Evolutionary conservation across 2,113 vertebrate species (phyloP).

Genomic region (Silurus asotus): DNA sequence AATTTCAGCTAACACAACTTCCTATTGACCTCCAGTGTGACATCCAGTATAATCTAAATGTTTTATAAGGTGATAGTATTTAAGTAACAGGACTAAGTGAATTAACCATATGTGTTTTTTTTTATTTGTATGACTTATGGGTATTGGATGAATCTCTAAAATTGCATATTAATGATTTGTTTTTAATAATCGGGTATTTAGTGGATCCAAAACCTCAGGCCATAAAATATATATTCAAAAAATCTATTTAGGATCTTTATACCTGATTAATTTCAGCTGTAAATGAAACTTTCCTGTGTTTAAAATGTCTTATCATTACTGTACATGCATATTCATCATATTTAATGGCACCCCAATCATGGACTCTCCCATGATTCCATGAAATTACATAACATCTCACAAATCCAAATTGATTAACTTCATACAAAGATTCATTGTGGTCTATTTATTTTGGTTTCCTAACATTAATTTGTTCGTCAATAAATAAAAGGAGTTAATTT

Average conservation of each 20-base stretch:
- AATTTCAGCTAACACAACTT: background rate
- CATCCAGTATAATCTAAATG: too few species aligned
- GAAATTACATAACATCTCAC: background rate
- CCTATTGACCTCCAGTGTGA: background rate
- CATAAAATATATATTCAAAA: too few species aligned
- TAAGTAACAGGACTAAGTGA: background rate
- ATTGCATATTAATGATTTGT: background rate
- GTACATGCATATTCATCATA: background rate
- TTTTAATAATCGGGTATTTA: too few species aligned
- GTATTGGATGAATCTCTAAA: background rate
- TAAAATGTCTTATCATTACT: background rate
- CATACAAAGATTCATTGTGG: background rate
- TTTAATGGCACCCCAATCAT: background rate
- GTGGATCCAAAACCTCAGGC: too few species aligned
- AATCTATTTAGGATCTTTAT: too few species aligned
- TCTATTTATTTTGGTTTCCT: background rate
- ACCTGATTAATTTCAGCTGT: too few species aligned
- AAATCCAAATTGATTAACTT: background rate
- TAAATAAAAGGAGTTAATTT: slow-evolving; percentile 8
- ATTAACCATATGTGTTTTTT: background rate
- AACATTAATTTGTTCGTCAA: background rate
- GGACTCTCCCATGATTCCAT: background rate
- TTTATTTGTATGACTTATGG: background rate
- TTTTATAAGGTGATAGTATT: background rate
- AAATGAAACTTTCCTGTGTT: background rate